Conservation (phyloP, 1,140 invertebrate species). For the Plutomurus gul region DNA sequence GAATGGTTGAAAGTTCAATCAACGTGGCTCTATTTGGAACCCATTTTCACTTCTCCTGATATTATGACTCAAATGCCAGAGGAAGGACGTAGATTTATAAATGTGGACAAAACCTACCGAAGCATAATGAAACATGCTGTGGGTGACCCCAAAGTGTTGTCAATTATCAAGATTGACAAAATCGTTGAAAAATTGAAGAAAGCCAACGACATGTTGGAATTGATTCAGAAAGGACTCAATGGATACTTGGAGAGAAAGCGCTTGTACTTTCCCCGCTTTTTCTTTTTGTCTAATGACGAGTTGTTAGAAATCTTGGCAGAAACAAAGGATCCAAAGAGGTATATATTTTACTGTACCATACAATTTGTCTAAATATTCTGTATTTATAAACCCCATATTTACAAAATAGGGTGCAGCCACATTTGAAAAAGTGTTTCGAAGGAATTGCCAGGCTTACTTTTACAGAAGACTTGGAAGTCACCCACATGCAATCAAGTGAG, state of each 20-base stretch:
- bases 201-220: constrained; percentile 81
- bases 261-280: constrained; percentile 92
- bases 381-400: background rate
- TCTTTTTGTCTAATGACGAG: constrained; percentile 97
- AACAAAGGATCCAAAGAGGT: constrained; percentile 93
- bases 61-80: constrained; percentile 93
- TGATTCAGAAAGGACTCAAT: constrained; percentile 90
- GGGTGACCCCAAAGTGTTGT: constrained; percentile 78
- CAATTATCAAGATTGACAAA: constrained; percentile 87
- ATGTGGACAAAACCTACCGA: constrained; percentile 93
- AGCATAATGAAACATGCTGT: constrained; percentile 89
- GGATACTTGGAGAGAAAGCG: constrained; percentile 95
- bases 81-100: constrained; percentile 84
- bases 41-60: constrained; percentile 96
- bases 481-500: constrained; percentile 86
- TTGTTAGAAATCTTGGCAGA: constrained; percentile 93
- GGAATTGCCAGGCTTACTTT: constrained; percentile 86
- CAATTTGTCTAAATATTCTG: background rate
- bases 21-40: constrained; percentile 97
- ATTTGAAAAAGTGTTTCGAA: constrained; percentile 96
- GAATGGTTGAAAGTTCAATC: constrained; percentile 95
- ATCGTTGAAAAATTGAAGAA: constrained; percentile 90
- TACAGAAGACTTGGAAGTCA: constrained; percentile 84
- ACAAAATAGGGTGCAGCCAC: constrained; percentile 82
- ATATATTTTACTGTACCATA: constrained; percentile 48